Evolutionary conservation across 2,113 vertebrate genomes (phyloP).

Genomic region (Pogona vitticeps): DNA sequence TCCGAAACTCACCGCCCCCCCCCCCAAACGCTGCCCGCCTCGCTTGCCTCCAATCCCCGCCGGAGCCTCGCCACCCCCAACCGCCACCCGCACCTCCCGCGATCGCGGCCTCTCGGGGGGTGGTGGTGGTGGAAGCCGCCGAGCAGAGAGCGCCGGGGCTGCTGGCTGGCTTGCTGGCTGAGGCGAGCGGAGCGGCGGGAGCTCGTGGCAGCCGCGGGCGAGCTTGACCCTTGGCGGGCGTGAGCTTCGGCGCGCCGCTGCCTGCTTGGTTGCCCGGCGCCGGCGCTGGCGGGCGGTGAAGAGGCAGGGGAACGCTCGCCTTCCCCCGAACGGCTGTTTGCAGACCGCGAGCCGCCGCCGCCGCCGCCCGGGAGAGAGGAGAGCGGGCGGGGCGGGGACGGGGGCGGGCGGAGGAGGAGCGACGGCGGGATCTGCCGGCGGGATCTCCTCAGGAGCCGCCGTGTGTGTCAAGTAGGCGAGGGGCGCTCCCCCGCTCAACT

Average conservation of each 20-base stretch:
- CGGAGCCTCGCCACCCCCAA: neutral
- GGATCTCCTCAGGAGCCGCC: neutral
- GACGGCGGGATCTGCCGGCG: neutral
- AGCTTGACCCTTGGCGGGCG: too few relatives aligned
- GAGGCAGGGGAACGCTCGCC: neutral
- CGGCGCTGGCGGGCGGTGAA: neutral
- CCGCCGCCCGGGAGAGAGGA: neutral
- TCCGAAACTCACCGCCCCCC: too few relatives aligned
- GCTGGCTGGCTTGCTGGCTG: too few relatives aligned
- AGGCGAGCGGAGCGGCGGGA: too few relatives aligned
- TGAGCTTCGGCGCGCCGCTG: too few relatives aligned
- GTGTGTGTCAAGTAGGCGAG: neutral
- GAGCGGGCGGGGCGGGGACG: too few relatives aligned
- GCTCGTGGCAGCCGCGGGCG: too few relatives aligned
- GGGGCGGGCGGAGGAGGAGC: neutral
- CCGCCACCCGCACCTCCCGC: neutral
- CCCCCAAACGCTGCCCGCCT: neutral
- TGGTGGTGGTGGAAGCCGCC: too few relatives aligned
- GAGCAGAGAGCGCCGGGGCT: too few relatives aligned
- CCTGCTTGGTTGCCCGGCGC: too few relatives aligned
- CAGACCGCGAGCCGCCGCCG: neutral
- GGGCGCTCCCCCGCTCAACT: neutral
- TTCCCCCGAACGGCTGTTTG: neutral
- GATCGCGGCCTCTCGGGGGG: neutral
- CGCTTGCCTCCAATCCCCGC: neutral